Base-by-base conservation (phyloP, 2,113 vertebrate genomes). In the Pipa parva region DNA sequence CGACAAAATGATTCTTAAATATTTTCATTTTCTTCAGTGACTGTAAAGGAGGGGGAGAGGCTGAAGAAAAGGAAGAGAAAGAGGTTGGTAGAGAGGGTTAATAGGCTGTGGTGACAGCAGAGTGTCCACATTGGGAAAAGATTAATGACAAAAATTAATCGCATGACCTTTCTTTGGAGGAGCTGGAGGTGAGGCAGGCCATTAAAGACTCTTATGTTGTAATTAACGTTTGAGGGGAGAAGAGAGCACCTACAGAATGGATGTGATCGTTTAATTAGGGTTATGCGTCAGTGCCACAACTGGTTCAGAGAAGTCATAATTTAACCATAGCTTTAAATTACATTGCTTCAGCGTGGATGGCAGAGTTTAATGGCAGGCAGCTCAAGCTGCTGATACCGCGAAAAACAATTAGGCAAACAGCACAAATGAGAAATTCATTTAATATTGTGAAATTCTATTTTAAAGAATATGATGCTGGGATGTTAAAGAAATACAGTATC, bases 181-280 rank as follows among this genome's bases (percentile, higher is more conserved):
- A 90, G 90, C 89, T 93, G 91, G 92, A 94, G 92, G 92, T 93
- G 91, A 94, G 91, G 89, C 81, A 79, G 89, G 92, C 91, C 91
- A 92, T 94, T 92, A 94, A 93, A 92, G 91, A 90, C 90, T 92
- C 92, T 94, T 94, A 94, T 92, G 92, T 91, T 92, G 91, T 93
- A 93, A 94, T 93, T 94, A 94, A 94, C 87, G 88, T 89, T 88
- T 84, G 87, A 89, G 87, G 87, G 87, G 84, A 90, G 86, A 88
- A 87, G 87, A 88, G 88, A 85, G 83, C 87, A 87, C 86, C 91
- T 87, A 85, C 87, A 86, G 91, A 90, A 92, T 88, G 87, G 87
- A 93, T 90, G 89, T 86, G 89, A 92, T 91, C 89, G 89, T 93
- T 93, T 94, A 94, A 94, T 94, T 94, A 94, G 92, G 89, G 87